phyloP scores from a whole-genome alignment of 1,140 invertebrate genomes.

The Saccostrea echinata region DNA sequence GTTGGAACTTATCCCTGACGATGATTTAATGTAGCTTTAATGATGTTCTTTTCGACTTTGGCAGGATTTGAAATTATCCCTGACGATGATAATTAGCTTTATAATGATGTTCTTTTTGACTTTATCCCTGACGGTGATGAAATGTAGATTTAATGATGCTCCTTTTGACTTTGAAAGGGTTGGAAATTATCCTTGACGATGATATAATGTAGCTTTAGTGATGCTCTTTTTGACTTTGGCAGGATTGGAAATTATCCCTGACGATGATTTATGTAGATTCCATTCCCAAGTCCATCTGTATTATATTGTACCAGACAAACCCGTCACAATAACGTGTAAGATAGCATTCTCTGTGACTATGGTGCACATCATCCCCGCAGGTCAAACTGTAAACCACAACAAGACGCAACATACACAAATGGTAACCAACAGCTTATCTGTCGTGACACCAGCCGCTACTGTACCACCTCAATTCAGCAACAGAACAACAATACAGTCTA shows the following conservation, averaged over 20 bases:
- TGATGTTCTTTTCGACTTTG: neutral
- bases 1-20: neutral
- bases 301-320: neutral
- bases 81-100: neutral
- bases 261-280: conserved; percentile 15
- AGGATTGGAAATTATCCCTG: neutral
- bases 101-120: neutral
- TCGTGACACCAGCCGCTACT: neutral
- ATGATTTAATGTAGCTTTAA: neutral
- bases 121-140: neutral
- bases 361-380: neutral
- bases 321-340: neutral
- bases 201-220: neutral
- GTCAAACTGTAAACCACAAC: neutral
- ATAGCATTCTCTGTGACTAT: neutral
- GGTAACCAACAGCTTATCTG: neutral
- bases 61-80: neutral
- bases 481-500: neutral
- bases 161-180: neutral
- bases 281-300: conserved; percentile 1
- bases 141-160: neutral
- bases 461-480: too few relatives aligned
- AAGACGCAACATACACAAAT: neutral
- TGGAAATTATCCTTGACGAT: neutral
- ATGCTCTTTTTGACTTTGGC: neutral